Evolutionary conservation across 2,113 vertebrate genomes (phyloP), one percentile per base, ranked within the genome.

Genomic region (Menura novaehollandiae): DNA sequence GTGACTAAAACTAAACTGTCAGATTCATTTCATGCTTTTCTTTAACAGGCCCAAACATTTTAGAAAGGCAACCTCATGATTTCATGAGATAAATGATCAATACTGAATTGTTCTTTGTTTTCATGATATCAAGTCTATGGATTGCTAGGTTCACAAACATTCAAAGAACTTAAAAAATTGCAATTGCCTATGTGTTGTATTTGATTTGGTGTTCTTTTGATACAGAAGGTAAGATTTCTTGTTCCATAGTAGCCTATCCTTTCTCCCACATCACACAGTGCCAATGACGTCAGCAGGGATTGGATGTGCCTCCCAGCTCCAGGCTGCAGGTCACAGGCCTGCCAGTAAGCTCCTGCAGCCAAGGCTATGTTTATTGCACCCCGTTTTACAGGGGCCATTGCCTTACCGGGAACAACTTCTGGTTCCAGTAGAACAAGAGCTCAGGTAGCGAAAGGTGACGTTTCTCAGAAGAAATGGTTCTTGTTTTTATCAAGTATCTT

Each of bases 401-500:
- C n/a, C 58, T 78, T 78, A 13, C 53, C 51, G 58, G 41, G 66
- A 15, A 46, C 23, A 89, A 15, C 33, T 67, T 80, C 67, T 8
- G 0, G 51, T 88, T 91, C 35, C 49, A 62, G 30, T 6, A 87
- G 23, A 62, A 28, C 5, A 7, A 49, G 53, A 94, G 52, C n/a
- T 93, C 49, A 85, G 66, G 53, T 58, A 94, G 23, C 7, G 10
- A 9, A 46, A 76, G 52, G 33, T 3, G 7, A 67, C 7, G 9
- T 59, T 41, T 81, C 78, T 91, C 41, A n/a, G 15, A 10, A 58
- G 41, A 91, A 91, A 74, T 2, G 0, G 2, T 58, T 35, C 39
- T 64, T 86, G 12, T 92, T 91, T 95, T 75, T 49, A 62, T 64
- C 69, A 53, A 89, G 49, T 35, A 51, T 62, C 66, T 89, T 35